Base-by-base conservation (phyloP, 2,888 invertebrate genomes). In the Aromia moschata region DNA sequence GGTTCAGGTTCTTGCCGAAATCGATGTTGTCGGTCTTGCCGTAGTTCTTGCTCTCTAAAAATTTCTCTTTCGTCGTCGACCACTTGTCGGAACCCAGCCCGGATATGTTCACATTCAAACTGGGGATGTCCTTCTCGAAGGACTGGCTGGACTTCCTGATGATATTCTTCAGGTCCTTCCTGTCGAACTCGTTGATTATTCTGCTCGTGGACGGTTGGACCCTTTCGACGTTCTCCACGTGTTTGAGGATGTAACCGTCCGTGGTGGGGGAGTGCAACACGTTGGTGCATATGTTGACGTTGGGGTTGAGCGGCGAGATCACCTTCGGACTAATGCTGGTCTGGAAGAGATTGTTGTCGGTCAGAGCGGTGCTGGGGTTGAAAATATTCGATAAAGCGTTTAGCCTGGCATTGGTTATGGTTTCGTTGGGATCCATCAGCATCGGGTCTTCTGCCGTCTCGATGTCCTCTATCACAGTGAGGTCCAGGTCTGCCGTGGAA, bases 401-500 rank as follows among this genome's bases (percentile, higher is more conserved):
- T 4, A 68, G 52, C 31, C 64, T 56, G 1, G 60, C 60, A 33
- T 58, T 68, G 5, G 70, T 71, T 40, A 70, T 18, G 0, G 70
- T 70, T 54, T 67, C 63, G 18, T 64, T 66, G 20, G 65, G 64
- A 54, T 70, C 68, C 12, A 65, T 47, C n/a, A n/a, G n/a, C n/a
- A n/a, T n/a, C n/a, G n/a, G n/a, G 18, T 12, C 25, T 38, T 64
- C 63, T 47, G 65, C 45, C 11, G 57, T 49, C 51, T 78, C 77
- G 5, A 77, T 74, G 43, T 80, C 79, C 70, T 79, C 79, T 0
- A 76, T 78, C 72, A 86, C 85, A 74, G 85, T 80, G 30, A 86
- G 79, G 67, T 86, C 86, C 62, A 84, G 85, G 69, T 86, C 86
- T 2, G 84, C 84, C 10, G 61, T 59, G 43, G 88, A 88, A 4